A percentile compares a stretch with the other conserved stretches of the same genome.
These are phyloP conservation scores for Apoderus coryli DNA, from an alignment of 2,888 invertebrate genomes.

Conservation along the genomic window DNA sequence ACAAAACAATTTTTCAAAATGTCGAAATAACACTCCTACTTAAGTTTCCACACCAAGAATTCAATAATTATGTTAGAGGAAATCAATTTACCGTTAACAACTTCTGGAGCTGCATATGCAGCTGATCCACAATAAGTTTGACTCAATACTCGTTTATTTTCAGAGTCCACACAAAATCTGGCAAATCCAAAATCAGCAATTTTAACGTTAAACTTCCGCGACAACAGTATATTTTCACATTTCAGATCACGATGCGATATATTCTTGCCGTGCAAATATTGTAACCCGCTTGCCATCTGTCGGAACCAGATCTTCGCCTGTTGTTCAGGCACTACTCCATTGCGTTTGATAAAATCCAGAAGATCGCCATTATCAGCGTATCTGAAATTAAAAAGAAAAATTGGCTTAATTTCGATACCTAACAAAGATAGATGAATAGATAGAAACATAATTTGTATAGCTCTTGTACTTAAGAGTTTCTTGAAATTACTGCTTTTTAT, in stretches of 20 bases:
- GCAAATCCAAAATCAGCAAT: conserved; percentile 92
- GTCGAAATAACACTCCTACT: too few relatives aligned
- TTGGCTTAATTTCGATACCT: too few relatives aligned
- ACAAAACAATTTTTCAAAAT: too few relatives aligned
- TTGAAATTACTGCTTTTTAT: too few relatives aligned
- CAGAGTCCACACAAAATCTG: conserved; percentile 58
- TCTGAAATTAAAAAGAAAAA: conserved; percentile 17
- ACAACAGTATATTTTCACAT: conserved; percentile 79
- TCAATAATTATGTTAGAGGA: too few relatives aligned
- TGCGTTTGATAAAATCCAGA: conserved; percentile 65
- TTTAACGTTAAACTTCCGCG: conserved; percentile 76
- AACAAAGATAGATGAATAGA: too few relatives aligned
- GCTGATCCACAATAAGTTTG: conserved; percentile 94
- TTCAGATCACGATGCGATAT: conserved; percentile 88
- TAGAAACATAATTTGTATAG: too few relatives aligned
- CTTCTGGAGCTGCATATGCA: conserved; percentile 92
- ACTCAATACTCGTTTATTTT: conserved; percentile 64
- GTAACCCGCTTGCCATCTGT: conserved; percentile 71
- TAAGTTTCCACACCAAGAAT: too few relatives aligned
- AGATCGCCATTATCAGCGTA: conserved; percentile 85
- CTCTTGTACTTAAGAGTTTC: too few relatives aligned
- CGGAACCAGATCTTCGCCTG: conserved; percentile 74
- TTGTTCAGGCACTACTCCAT: conserved; percentile 62
- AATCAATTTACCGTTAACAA: conserved; percentile 54
- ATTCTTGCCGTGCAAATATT: conserved; percentile 70